A percentile compares a stretch with the other conserved stretches of the same genome.
These are phyloP conservation scores for Rhamnusium bicolor DNA, from an alignment of 2,888 invertebrate genomes.

Conservation along the genomic window DNA sequence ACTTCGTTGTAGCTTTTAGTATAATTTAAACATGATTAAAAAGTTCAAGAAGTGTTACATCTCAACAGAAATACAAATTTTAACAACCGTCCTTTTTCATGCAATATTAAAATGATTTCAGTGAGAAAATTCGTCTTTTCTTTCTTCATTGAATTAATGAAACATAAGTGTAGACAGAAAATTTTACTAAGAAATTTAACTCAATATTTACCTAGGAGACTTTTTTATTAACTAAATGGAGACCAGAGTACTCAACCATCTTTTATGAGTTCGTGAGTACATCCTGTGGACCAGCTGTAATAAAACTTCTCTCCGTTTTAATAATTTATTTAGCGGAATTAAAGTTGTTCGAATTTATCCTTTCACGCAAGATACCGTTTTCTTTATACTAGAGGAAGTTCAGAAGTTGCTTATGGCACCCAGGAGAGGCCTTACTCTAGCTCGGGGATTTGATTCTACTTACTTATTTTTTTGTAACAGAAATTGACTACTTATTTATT, in stretches of 20 bases:
- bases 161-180: too few relatives aligned
- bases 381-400: constrained; percentile 42
- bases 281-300: neutral
- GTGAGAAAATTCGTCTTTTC: too few relatives aligned
- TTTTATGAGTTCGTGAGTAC: neutral
- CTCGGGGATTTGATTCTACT: constrained; percentile 26
- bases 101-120: too few relatives aligned
- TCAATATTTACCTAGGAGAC: too few relatives aligned
- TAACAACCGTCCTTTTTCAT: too few relatives aligned
- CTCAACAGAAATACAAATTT: too few relatives aligned
- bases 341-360: constrained; percentile 39
- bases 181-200: too few relatives aligned
- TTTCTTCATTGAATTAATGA: too few relatives aligned
- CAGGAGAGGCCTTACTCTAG: constrained; percentile 31
- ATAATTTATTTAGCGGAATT: constrained; percentile 41
- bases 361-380: constrained; percentile 37
- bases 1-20: too few relatives aligned
- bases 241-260: neutral
- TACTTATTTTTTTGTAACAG: constrained; percentile 16
- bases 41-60: too few relatives aligned
- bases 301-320: constrained; percentile 16
- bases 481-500: constrained; percentile 19
- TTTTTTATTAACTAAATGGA: neutral
- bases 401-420: constrained; percentile 43
- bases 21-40: too few relatives aligned